Conservation (phyloP, 2,888 invertebrate species). For the Ellobium chinense region DNA sequence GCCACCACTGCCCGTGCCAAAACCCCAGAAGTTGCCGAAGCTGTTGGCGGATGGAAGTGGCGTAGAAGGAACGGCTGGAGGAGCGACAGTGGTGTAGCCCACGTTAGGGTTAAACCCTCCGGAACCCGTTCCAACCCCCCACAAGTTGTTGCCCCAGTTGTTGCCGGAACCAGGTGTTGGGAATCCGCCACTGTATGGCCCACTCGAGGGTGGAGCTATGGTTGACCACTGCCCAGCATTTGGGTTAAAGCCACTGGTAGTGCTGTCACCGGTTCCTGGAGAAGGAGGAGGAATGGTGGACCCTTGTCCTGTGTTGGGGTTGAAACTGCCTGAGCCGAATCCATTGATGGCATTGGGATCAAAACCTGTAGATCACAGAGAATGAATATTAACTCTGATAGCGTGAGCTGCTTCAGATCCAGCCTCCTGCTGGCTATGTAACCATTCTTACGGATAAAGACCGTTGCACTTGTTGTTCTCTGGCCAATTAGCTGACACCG, state of each 20-base stretch:
- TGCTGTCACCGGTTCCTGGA: background rate
- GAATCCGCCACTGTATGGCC: background rate
- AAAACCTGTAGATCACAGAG: background rate
- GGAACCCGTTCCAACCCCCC: background rate
- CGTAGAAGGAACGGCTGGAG: background rate
- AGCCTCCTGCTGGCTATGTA: too few species aligned
- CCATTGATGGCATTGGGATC: constrained; percentile 22
- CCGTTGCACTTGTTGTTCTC: too few species aligned
- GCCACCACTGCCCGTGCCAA: background rate
- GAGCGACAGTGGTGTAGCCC: background rate
- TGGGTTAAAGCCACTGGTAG: background rate
- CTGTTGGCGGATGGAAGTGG: background rate
- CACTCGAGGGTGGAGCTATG: background rate
- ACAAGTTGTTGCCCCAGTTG: background rate
- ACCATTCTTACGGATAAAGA: too few species aligned
- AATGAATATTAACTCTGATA: background rate
- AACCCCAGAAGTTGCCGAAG: background rate
- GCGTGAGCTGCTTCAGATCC: too few species aligned
- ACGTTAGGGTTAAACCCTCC: constrained; percentile 11
- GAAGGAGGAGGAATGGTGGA: background rate
- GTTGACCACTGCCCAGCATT: background rate
- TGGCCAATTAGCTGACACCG: too few species aligned
- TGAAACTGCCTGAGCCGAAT: background rate
- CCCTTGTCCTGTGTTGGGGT: constrained; percentile 3
- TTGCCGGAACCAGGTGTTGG: background rate